Evolutionary conservation across 2,797 vertebrate genomes (phyloP).

Genomic region (Pempheris klunzingeri): DNA sequence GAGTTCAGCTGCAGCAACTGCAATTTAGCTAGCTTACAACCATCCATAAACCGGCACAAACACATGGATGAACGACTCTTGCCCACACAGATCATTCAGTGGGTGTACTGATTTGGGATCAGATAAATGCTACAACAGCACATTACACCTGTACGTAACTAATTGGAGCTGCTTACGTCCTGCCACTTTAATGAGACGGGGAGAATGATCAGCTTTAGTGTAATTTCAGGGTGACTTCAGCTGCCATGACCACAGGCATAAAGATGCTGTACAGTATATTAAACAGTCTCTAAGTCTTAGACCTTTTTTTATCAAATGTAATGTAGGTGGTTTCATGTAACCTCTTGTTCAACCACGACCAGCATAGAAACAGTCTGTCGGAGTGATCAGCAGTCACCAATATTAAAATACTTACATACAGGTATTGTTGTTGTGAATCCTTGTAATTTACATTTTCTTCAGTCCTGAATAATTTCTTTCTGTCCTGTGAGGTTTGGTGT

Average conservation of each 20-base stretch:
- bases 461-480: neutral
- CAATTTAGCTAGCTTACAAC: too few relatives aligned
- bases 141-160: too few relatives aligned
- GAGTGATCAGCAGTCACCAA: neutral
- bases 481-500: neutral
- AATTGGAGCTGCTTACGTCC: neutral
- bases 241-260: neutral
- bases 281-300: neutral
- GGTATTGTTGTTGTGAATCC: neutral
- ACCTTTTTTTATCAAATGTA: too few relatives aligned
- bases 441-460: neutral
- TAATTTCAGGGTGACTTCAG: neutral
- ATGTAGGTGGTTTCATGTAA: neutral
- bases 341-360: neutral
- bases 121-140: neutral
- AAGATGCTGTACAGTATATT: neutral
- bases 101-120: neutral
- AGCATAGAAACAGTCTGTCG: neutral
- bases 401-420: too few relatives aligned
- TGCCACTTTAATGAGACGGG: neutral
- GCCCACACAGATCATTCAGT: neutral
- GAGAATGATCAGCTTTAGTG: neutral
- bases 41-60: too few relatives aligned
- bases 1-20: too few relatives aligned
- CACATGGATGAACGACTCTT: neutral